A percentile compares a stretch with the other conserved stretches of the same genome.
Conservation (phyloP, 2,888 invertebrate species). For the Xanthorhoe spadicearia region DNA sequence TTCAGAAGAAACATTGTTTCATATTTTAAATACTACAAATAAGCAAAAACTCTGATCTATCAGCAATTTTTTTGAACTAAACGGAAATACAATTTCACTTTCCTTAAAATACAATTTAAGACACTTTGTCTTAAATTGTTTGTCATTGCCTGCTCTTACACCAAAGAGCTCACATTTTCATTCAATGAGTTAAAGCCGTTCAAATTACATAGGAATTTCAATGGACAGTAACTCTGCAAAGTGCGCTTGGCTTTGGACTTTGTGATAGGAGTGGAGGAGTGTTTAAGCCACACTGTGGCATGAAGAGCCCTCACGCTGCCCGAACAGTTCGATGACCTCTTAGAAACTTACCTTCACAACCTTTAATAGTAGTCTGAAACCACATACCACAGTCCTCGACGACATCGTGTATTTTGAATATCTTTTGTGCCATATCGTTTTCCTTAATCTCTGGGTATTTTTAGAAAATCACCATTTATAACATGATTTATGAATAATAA, state of each 20-base stretch:
- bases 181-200: conserved; percentile 10
- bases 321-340: conserved; percentile 32
- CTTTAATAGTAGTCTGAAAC: conserved; percentile 21
- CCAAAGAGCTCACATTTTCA: conserved; percentile 13
- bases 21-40: no score
- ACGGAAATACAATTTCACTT: neutral
- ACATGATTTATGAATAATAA: no score
- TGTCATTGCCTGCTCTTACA: neutral
- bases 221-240: conserved; percentile 38
- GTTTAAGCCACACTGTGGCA: conserved; percentile 49
- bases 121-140: no score
- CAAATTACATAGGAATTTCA: conserved; percentile 30
- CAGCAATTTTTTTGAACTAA: no score
- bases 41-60: no score
- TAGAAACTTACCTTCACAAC: conserved; percentile 31
- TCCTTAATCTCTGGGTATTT: no score
- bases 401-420: no score
- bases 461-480: no score
- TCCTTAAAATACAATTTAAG: neutral
- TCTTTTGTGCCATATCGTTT: no score
- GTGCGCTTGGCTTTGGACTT: conserved; percentile 37
- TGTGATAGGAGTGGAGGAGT: conserved; percentile 43
- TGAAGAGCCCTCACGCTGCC: conserved; percentile 38
- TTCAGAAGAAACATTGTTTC: no score
- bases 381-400: neutral